Conservation (phyloP, 2,113 vertebrate species). For the Callaeas wilsoni region DNA sequence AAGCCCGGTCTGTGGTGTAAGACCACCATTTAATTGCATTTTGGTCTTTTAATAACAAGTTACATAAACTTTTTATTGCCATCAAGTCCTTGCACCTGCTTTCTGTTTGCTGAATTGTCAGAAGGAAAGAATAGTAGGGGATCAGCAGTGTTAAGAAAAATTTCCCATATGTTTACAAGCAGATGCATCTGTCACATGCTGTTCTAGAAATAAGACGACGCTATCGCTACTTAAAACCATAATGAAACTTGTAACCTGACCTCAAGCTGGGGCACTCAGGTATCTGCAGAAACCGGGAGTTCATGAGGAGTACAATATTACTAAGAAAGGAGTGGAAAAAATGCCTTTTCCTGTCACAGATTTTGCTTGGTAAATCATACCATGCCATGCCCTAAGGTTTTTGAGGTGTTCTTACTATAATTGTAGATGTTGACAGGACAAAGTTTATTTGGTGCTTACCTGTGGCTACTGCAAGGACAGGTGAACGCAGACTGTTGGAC, state of each 20-base stretch:
- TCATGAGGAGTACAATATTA: neutral
- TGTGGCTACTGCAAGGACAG: neutral
- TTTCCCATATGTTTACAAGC: slow-evolving; percentile 17
- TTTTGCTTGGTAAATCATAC: neutral
- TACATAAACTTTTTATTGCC: neutral
- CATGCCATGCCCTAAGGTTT: neutral
- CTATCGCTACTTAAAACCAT: neutral
- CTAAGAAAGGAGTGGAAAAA: neutral
- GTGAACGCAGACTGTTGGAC: neutral
- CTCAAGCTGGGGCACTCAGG: neutral
- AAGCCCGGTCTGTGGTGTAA: neutral
- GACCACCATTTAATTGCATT: neutral
- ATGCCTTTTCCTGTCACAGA: neutral
- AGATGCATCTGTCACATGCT: slow-evolving; percentile 26
- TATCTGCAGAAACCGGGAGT: neutral
- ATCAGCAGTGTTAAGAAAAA: slow-evolving; percentile 22
- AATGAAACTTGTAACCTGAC: neutral
- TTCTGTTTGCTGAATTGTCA: slow-evolving; percentile 35
- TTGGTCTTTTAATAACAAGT: neutral
- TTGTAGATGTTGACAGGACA: neutral
- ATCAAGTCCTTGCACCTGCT: neutral
- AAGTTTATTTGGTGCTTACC: neutral
- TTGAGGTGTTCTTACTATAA: neutral
- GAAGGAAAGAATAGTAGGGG: neutral
- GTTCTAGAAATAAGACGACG: neutral